phyloP scores from a whole-genome alignment of 2,113 vertebrate species.

The Leptocoma aspasia region DNA sequence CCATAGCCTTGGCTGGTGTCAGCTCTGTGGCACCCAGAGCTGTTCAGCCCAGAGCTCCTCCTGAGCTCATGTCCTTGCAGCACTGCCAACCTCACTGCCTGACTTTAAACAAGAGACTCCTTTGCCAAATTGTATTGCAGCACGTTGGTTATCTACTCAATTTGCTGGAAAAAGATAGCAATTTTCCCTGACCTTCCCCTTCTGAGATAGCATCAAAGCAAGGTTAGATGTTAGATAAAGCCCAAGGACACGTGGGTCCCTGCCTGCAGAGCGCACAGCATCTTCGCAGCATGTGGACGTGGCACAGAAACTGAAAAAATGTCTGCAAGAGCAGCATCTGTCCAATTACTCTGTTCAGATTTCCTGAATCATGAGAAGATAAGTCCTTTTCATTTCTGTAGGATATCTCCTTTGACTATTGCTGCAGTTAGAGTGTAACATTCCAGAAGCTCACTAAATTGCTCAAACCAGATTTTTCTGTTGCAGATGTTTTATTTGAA shows the following conservation, averaged over 20 bases:
- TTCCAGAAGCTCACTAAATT: background rate
- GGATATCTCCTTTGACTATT: background rate
- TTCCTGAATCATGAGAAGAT: background rate
- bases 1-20: background rate
- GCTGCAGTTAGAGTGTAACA: background rate
- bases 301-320: background rate
- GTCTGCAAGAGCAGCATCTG: background rate
- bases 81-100: accelerated
- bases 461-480: background rate
- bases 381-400: background rate
- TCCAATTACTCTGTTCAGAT: background rate
- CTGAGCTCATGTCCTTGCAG: background rate
- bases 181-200: conserved; percentile 16
- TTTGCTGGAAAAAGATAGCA: conserved; percentile 15
- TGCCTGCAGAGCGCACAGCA: background rate
- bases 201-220: conserved; percentile 32
- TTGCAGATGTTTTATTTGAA: background rate
- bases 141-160: background rate
- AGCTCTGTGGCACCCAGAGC: background rate
- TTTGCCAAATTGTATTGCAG: background rate
- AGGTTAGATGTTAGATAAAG: conserved; percentile 34
- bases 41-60: background rate
- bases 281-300: background rate
- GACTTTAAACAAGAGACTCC: background rate
- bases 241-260: background rate